Conservation (phyloP, 2,113 vertebrate genomes). For the Pyxicephalus adspersus region DNA sequence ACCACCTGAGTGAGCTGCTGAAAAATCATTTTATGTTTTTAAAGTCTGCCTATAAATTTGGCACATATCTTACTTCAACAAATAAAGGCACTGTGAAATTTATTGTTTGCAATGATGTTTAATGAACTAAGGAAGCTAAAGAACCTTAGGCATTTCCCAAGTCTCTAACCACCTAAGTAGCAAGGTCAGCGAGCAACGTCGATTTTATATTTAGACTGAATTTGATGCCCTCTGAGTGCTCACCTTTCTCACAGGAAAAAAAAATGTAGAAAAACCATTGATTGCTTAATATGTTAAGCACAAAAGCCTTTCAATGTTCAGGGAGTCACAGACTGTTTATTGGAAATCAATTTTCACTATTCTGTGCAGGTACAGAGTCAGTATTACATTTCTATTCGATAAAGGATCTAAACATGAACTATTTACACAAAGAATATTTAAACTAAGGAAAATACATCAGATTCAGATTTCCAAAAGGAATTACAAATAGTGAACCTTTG, state of each 20-base stretch:
- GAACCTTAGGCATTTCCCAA: slow-evolving; percentile 1
- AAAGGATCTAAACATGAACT: slow-evolving; percentile 5
- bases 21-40: not conserved
- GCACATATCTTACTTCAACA: not conserved
- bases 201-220: slow-evolving; percentile 40
- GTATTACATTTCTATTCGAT: slow-evolving; percentile 17
- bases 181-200: slow-evolving; percentile 1
- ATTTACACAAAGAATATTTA: not conserved
- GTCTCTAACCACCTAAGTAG: slow-evolving; percentile 12
- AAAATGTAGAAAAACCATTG: slow-evolving; percentile 17
- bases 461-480: not conserved
- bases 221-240: slow-evolving; percentile 2
- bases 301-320: slow-evolving; percentile 30
- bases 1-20: no score
- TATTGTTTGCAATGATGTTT: slow-evolving; percentile 28
- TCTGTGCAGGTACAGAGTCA: slow-evolving; percentile 14
- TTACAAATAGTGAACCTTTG: not conserved
- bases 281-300: slow-evolving; percentile 35
- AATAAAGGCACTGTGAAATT: slow-evolving; percentile 2
- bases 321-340: slow-evolving; percentile 33
- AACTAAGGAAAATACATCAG: not conserved
- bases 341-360: slow-evolving; percentile 47
- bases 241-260: slow-evolving; percentile 22
- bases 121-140: slow-evolving; percentile 17
- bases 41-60: not conserved